Evolutionary conservation across 2,888 invertebrate species (phyloP).

Genomic region (Lutraria lutraria): DNA sequence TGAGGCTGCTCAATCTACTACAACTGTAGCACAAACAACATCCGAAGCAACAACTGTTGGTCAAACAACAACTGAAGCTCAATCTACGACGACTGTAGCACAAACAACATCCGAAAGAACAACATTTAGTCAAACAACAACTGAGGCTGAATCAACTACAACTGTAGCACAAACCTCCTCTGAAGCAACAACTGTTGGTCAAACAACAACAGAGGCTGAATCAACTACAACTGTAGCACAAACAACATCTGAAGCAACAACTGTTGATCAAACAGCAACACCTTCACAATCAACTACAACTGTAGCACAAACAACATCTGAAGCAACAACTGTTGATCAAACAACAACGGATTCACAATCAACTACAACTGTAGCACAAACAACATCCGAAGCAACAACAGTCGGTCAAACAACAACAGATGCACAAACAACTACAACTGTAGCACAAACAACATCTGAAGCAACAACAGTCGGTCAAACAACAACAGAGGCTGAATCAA

Average conservation of each 20-base stretch:
- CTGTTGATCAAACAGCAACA: slow-evolving; percentile 4
- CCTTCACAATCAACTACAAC: neutral
- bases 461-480: slow-evolving; percentile 9
- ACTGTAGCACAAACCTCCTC: neutral
- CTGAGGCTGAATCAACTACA: neutral
- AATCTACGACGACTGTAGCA: neutral
- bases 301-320: neutral
- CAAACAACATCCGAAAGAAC: neutral
- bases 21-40: neutral
- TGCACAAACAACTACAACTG: neutral
- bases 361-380: slow-evolving; percentile 19
- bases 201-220: neutral
- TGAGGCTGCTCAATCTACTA: neutral
- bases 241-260: neutral
- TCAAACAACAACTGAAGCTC: neutral
- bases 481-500: neutral
- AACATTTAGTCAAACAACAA: neutral
- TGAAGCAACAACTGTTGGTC: neutral
- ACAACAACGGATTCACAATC: slow-evolving; percentile 2
- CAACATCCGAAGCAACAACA: slow-evolving; percentile 13
- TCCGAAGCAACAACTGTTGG: neutral
- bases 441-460: neutral
- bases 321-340: slow-evolving; percentile 16
- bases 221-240: neutral
- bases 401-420: slow-evolving; percentile 7